These are phyloP conservation scores for Spilogale gracilis DNA, from an alignment of 2,113 vertebrate genomes.

Conservation along the genomic window DNA sequence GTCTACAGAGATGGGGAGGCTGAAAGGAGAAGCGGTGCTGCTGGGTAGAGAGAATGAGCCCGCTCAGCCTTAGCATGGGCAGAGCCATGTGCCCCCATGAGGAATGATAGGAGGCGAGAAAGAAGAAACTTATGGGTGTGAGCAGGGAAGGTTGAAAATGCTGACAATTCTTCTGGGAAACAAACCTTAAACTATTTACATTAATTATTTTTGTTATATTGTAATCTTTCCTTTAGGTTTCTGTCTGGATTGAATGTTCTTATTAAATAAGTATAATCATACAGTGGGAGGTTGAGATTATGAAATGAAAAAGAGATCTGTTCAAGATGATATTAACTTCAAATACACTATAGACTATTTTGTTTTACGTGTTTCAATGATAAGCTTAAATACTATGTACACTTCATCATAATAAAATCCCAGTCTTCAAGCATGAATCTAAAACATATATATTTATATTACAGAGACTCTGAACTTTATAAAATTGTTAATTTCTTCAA, in stretches of 20 bases:
- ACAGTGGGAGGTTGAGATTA: conserved; percentile 15
- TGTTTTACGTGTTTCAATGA: conserved; percentile 11
- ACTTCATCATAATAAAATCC: conserved; percentile 50
- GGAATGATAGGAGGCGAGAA: rapidly evolving
- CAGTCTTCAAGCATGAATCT: conserved; percentile 39
- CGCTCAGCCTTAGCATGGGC: background rate
- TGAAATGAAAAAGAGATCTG: background rate
- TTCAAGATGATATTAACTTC: background rate
- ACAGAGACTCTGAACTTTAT: conserved; percentile 41
- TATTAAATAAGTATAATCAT: conserved; percentile 7
- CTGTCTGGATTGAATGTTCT: conserved; percentile 29
- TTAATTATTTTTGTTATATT: background rate
- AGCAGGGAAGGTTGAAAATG: background rate
- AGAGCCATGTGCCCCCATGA: background rate
- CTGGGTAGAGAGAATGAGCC: rapidly evolving
- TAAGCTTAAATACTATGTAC: background rate
- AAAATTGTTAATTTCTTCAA: conserved; percentile 59
- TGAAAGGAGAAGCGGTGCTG: background rate
- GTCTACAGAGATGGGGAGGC: background rate
- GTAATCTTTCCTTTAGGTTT: conserved; percentile 41
- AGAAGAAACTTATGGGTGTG: background rate
- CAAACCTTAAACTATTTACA: background rate
- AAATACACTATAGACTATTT: background rate
- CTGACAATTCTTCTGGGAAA: background rate
- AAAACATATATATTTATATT: conserved; percentile 47